Conservation (phyloP, 2,888 invertebrate genomes). For the Pollenia amentaria region DNA sequence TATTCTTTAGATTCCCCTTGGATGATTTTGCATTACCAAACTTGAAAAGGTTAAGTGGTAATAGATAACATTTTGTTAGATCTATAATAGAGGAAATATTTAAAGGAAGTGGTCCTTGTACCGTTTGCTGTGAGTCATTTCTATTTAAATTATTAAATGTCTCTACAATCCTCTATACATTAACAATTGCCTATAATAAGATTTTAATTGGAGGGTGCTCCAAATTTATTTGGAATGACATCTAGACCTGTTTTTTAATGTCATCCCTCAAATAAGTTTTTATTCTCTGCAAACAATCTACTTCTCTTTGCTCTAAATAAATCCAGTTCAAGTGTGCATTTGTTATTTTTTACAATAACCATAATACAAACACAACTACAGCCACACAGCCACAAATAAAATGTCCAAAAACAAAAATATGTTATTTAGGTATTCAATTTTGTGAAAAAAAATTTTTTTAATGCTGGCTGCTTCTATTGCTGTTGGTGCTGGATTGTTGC, state of each 20-base stretch:
- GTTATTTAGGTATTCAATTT: conserved; percentile 18
- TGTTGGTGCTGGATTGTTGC: conserved; percentile 1
- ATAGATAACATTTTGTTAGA: too few species aligned
- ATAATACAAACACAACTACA: conserved; percentile 29
- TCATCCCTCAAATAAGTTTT: conserved; percentile 2
- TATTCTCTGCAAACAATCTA: neutral
- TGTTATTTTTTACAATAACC: neutral
- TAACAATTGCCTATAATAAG: too few species aligned
- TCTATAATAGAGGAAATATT: too few species aligned
- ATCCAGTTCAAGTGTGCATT: conserved; percentile 12
- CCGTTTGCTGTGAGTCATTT: too few species aligned
- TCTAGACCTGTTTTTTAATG: conserved; percentile 34
- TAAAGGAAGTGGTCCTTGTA: too few species aligned
- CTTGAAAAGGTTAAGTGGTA: too few species aligned
- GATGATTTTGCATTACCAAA: too few species aligned
- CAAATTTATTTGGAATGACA: neutral
- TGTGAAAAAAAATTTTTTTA: neutral
- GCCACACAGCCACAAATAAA: neutral
- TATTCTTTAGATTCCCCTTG: too few species aligned
- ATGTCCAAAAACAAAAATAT: neutral
- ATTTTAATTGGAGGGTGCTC: neutral
- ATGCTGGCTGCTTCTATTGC: neutral
- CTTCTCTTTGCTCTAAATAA: conserved; percentile 25
- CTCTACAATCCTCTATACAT: too few species aligned
- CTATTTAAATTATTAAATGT: too few species aligned